These are phyloP conservation scores for Rhopalosiphum nymphaeae DNA, from an alignment of 2,888 invertebrate species.

Conservation along the genomic window DNA sequence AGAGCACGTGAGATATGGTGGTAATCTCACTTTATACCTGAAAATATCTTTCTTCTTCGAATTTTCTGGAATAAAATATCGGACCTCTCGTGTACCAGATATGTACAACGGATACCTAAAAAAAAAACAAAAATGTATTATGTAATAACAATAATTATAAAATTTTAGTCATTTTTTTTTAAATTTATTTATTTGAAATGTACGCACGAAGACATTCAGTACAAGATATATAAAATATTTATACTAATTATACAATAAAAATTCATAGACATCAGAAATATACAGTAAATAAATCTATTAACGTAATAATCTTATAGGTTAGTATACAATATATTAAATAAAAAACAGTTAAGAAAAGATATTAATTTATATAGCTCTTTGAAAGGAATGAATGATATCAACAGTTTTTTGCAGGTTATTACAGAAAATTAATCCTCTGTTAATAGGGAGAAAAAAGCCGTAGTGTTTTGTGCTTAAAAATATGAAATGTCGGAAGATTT, in stretches of 20 bases:
- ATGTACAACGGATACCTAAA: slow-evolving; percentile 80
- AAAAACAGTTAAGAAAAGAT: too few species aligned
- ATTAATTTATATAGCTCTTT: not conserved
- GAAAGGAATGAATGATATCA: slow-evolving; percentile 23
- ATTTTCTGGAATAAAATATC: slow-evolving; percentile 80
- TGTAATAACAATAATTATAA: not conserved
- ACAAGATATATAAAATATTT: not conserved
- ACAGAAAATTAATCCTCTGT: not conserved
- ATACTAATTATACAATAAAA: not conserved
- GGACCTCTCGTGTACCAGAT: slow-evolving; percentile 80
- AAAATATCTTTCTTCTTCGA: slow-evolving; percentile 77
- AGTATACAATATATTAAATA: not conserved
- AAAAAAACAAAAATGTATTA: not conserved
- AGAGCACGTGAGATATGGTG: slow-evolving; percentile 85
- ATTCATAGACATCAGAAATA: too few species aligned
- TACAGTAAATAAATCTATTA: not conserved
- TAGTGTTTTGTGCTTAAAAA: not conserved
- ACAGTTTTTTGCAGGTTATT: not conserved
- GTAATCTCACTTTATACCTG: slow-evolving; percentile 82
- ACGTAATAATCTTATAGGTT: not conserved
- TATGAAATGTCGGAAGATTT: not conserved
- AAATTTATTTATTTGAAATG: not conserved
- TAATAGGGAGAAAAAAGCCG: not conserved
- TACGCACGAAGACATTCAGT: not conserved
- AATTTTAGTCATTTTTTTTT: not conserved